Conservation (phyloP, 1,140 invertebrate species). For the Panulirus ornatus region DNA sequence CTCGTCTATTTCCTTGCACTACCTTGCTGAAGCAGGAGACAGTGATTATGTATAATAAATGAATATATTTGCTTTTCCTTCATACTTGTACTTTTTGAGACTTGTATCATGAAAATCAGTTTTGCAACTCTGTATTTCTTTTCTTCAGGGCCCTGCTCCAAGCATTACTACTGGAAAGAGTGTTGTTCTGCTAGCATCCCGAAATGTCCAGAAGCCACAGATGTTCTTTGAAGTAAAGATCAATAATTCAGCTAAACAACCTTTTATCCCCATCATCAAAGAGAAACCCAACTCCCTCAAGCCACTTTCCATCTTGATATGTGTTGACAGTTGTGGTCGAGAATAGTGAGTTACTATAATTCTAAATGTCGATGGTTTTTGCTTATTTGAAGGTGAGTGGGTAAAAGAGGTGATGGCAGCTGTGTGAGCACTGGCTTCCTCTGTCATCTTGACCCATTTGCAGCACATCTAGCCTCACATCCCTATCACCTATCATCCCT, state of each 20-base stretch:
- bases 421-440: no score
- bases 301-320: slow-evolving; percentile 86
- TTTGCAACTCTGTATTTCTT: background rate
- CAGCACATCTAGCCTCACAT: no score
- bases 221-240: slow-evolving; percentile 90
- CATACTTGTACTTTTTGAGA: background rate
- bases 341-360: slow-evolving; percentile 76
- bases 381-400: no score
- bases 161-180: slow-evolving; percentile 41
- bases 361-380: no score
- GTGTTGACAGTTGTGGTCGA: slow-evolving; percentile 82
- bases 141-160: slow-evolving; percentile 42
- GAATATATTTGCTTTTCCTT: background rate
- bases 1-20: no score
- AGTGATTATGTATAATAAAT: no score
- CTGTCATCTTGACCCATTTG: no score
- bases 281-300: slow-evolving; percentile 93
- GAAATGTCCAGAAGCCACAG: slow-evolving; percentile 90
- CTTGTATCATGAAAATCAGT: background rate
- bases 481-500: no score
- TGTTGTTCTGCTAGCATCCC: slow-evolving; percentile 84
- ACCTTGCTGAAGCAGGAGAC: no score
- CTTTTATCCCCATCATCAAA: slow-evolving; percentile 90
- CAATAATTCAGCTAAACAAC: slow-evolving; percentile 85
- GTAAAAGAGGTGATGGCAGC: no score